Conservation (phyloP, 2,797 vertebrate genomes). For the Nannoperca obscura region DNA sequence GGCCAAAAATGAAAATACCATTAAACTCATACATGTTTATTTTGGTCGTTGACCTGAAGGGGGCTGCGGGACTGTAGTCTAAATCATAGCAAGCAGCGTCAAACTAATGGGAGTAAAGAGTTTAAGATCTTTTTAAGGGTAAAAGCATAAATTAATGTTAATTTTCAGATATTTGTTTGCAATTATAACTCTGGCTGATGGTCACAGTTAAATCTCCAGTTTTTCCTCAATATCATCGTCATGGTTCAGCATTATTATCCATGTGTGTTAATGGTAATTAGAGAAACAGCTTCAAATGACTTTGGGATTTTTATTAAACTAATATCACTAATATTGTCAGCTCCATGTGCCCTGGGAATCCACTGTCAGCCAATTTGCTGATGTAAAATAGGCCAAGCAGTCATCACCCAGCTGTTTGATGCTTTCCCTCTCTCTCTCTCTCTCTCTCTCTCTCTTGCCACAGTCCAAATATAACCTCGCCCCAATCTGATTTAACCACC, state of each 20-base stretch:
- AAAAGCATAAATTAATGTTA: background rate
- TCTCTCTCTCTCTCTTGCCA: conserved; percentile 27
- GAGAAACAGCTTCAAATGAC: conserved; percentile 37
- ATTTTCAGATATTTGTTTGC: background rate
- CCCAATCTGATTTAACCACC: conserved; percentile 77
- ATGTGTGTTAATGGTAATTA: conserved; percentile 38
- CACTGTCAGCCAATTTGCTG: conserved; percentile 63
- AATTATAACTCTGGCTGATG: background rate
- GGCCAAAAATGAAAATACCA: background rate
- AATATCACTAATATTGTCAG: conserved; percentile 65
- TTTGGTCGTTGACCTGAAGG: background rate
- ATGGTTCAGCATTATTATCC: background rate
- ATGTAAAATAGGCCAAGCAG: conserved; percentile 81
- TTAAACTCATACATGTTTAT: background rate
- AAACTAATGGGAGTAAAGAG: background rate
- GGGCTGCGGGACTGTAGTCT: background rate
- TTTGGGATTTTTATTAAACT: conserved; percentile 48
- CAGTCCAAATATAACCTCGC: conserved; percentile 82
- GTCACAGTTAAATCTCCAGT: conserved; percentile 4
- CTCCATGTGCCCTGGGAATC: conserved; percentile 45
- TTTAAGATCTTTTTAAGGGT: background rate
- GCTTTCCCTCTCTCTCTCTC: conserved; percentile 18
- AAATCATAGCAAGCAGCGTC: background rate
- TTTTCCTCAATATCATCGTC: conserved; percentile 12
- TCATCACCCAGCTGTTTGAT: conserved; percentile 74